phyloP scores from a whole-genome alignment of 2,113 vertebrate species.

The Saccopteryx leptura region DNA sequence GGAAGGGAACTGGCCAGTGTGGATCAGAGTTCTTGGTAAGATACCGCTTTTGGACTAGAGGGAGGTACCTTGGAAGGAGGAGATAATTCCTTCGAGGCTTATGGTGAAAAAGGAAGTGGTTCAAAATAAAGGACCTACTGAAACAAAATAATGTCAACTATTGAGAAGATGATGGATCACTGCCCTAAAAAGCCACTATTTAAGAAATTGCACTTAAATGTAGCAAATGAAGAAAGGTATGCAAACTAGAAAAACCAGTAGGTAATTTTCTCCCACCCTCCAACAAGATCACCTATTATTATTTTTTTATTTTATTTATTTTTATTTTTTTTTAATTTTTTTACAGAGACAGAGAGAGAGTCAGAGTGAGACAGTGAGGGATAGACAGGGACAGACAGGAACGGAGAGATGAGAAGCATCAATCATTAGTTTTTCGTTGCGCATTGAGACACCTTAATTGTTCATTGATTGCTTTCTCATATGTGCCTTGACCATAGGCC shows the following conservation, averaged over 20 bases:
- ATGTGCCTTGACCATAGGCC: too few species aligned
- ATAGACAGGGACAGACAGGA: too few species aligned
- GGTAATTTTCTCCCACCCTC: not conserved
- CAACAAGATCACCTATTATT: not conserved
- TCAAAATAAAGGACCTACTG: not conserved
- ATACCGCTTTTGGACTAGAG: not conserved
- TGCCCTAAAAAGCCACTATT: not conserved
- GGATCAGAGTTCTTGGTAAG: not conserved
- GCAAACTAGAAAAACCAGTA: not conserved
- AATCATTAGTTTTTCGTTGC: too few species aligned
- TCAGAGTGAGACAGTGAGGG: too few species aligned
- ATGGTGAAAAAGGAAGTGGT: not conserved
- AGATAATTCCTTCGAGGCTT: not conserved
- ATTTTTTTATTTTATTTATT: not conserved
- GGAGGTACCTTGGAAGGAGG: not conserved
- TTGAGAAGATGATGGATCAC: not conserved
- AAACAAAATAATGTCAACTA: slow-evolving; percentile 9
- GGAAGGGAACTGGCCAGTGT: not conserved
- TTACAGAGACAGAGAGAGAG: too few species aligned
- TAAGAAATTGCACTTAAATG: slow-evolving; percentile 1
- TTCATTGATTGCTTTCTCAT: too few species aligned
- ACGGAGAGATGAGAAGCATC: too few species aligned
- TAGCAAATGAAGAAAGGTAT: not conserved
- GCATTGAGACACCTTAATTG: too few species aligned
- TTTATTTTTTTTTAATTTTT: not conserved